Evolutionary conservation across 2,113 vertebrate species (phyloP), one percentile per base, ranked within the genome.

Genomic region (Tiliqua scincoides): DNA sequence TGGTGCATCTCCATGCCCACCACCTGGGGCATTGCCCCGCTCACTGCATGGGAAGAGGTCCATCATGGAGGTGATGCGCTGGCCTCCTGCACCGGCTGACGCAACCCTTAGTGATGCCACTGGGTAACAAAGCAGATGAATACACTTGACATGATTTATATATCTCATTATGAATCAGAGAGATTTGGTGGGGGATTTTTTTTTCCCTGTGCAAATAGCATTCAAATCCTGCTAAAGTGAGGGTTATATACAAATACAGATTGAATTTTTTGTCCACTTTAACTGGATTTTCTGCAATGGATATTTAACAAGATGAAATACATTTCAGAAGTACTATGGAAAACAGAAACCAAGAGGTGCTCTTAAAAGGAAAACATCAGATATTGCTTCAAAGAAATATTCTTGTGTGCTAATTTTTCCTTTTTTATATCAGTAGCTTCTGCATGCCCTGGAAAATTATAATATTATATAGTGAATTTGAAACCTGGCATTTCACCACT

Each of bases 271-370:
- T 84, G 57, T n/a, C 74, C 62, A 48, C 48, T 71, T 65, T 84
- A 84, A 83, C 82, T 86, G 77, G 75, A 85, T 81, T 84, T 82
- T 32, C 81, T 84, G 61, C 78, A 77, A 62, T 91, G 79, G 61
- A 86, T 72, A 91, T 90, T 90, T 70, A 91, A 90, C 90, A 88
- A 85, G 75, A 75, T 79, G 84, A 91, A 92, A 79, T 63, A 80
- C 70, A 75, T 1, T 84, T 87, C 89, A 59, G 80, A 48, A 40
- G 0, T 85, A 88, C 68, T 85, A 76, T 83, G 71, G 87, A 87
- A 91, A 87, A 84, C 75, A 92, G 62, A 83, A 67, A 85, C 9
- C 70, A 78, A 37, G 88, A 68, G 86, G 90, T 57, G 14, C 89
- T 91, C 30, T 3, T 76, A 54, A 85, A n/a, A 57, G 85, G 82